Evolutionary conservation across 2,888 invertebrate genomes (phyloP).

Genomic region (Sclerodermus sp.): DNA sequence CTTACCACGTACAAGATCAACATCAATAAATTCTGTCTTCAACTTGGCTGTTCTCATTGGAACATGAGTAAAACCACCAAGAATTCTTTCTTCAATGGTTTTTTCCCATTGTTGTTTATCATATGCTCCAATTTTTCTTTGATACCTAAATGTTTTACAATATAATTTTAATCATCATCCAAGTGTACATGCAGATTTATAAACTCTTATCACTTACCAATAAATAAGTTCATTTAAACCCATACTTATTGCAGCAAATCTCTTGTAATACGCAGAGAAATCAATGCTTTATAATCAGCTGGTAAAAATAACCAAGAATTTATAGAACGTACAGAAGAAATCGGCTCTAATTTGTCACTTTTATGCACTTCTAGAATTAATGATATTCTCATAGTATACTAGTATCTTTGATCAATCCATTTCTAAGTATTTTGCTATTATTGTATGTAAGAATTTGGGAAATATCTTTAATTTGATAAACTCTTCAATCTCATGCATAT

Average conservation of each 20-base stretch:
- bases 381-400: too few relatives aligned
- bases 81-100: conserved; percentile 87
- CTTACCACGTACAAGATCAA: conserved; percentile 91
- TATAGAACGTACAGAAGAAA: too few relatives aligned
- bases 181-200: not conserved
- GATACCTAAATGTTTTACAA: conserved; percentile 69
- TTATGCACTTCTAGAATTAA: too few relatives aligned
- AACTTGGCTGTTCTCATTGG: conserved; percentile 78
- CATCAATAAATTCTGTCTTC: conserved; percentile 92
- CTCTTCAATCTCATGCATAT: too few relatives aligned
- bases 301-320: too few relatives aligned
- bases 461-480: too few relatives aligned
- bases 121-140: conserved; percentile 94
- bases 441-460: too few relatives aligned
- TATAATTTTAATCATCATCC: not conserved
- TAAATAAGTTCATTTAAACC: conserved; percentile 32
- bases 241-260: conserved; percentile 25
- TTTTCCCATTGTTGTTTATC: conserved; percentile 98
- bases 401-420: too few relatives aligned
- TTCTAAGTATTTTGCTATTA: too few relatives aligned
- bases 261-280: not conserved
- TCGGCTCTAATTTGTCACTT: too few relatives aligned
- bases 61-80: conserved; percentile 81
- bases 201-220: conserved; percentile 36
- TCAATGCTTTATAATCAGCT: too few relatives aligned